These are phyloP conservation scores for Pseudorhiza aurosa DNA, from an alignment of 30 jellyfish, hydroid and myxozoan species.

Conservation along the genomic window DNA sequence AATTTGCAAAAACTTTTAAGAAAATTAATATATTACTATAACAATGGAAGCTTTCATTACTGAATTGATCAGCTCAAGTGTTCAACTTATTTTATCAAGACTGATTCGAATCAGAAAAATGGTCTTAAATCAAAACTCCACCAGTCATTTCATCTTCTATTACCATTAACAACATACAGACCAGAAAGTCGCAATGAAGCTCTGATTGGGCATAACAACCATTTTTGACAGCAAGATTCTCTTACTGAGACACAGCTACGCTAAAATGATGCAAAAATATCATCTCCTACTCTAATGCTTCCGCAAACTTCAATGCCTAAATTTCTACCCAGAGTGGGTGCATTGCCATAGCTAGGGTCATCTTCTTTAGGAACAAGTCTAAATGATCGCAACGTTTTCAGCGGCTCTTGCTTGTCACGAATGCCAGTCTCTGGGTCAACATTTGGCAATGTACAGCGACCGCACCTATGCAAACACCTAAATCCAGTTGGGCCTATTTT, in stretches of 20 bases:
- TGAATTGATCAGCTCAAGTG: too few relatives aligned
- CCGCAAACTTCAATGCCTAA: conserved; percentile 42
- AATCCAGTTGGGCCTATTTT: conserved; percentile 43
- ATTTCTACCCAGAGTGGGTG: conserved; percentile 60
- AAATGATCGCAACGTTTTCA: conserved; percentile 27
- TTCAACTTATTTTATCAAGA: too few relatives aligned
- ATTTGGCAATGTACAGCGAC: conserved; percentile 54
- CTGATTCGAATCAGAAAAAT: too few relatives aligned
- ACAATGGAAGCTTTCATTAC: too few relatives aligned
- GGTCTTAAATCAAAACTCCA: too few relatives aligned
- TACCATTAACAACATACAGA: too few relatives aligned
- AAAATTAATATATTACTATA: too few relatives aligned
- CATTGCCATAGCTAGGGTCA: conserved; percentile 24
- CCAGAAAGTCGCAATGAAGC: neutral
- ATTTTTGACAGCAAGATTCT: too few relatives aligned
- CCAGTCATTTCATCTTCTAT: too few relatives aligned
- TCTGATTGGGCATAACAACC: too few relatives aligned
- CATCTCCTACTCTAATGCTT: conserved; percentile 31
- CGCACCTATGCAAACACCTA: conserved; percentile 57
- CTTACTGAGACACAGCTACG: neutral
- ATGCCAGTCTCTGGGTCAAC: conserved; percentile 69
- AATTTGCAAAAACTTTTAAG: too few relatives aligned
- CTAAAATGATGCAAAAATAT: conserved; percentile 30
- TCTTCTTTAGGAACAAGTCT: conserved; percentile 59
- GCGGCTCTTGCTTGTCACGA: conserved; percentile 45